Base-by-base conservation (phyloP, 2,113 vertebrate genomes). In the Ammospiza nelsoni region DNA sequence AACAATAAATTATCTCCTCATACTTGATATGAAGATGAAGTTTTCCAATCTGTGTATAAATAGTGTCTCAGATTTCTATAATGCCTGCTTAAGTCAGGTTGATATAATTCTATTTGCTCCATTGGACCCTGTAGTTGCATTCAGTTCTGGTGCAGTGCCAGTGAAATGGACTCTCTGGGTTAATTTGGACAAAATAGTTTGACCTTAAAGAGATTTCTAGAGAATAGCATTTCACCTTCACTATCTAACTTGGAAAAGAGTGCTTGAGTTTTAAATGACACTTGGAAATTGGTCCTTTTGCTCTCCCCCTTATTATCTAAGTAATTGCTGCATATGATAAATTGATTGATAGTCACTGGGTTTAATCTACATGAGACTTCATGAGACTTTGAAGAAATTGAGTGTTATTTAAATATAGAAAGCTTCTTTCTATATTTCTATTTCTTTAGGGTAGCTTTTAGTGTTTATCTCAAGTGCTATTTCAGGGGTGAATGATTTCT, bases 401-500 rank as follows among this genome's bases (percentile, higher is more conserved):
- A 3, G 20, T 46, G 9, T n/a, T 78, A 46, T 68, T 72, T 84
- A 89, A 91, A 82, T 67, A 65, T 3, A 79, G 58, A 72, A 63
- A 76, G 16, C 22, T 31, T 74, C 52, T 82, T 65, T 79, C 37
- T 73, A 5, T 48, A 44, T 57, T 87, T 89, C 14, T 81, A 1
- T 75, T 84, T 87, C 11, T 91, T 75, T 66, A 79, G 22, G 23
- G 15, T 58, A 69, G 12, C 20, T 87, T 74, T 65, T 79, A 49
- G 15, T 37, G n/a, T 90, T 58, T 52, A 83, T 84, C 66, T 87
- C 94, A 96, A 94, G 68, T 58, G 75, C 75, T 97, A 90, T 95
- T 96, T 96, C 79, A 94, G 75, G 94, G 93, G 67, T 94, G 58
- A 97, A 44, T 83, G 61, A 92, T 92, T 96, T 94, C 72, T 81